Percentiles rank a stretch among this genome's conserved stretches.
phyloP scores from a whole-genome alignment of 2,888 invertebrate species.

The Ganaspis brasiliensis region DNA sequence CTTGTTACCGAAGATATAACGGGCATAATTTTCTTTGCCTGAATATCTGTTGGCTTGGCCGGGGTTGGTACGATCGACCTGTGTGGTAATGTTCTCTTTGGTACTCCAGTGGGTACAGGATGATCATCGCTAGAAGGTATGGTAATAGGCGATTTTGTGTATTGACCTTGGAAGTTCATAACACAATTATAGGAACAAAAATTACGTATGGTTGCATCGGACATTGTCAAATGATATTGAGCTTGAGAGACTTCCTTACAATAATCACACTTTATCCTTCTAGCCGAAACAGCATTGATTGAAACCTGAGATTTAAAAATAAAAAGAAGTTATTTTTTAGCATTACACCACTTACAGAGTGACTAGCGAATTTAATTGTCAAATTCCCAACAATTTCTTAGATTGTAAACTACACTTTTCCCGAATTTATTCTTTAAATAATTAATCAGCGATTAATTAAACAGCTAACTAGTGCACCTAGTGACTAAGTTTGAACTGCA shows the following conservation, averaged over 20 bases:
- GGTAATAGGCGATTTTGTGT: conserved; percentile 82
- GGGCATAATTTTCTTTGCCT: conserved; percentile 82
- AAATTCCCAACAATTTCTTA: too few species aligned
- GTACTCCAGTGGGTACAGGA: conserved; percentile 83
- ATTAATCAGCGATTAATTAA: too few species aligned
- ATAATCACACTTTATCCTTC: conserved; percentile 88
- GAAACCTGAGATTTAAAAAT: conserved; percentile 82
- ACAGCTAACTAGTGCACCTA: too few species aligned
- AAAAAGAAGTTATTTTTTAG: background rate
- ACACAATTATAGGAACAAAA: conserved; percentile 93
- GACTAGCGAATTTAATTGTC: too few species aligned
- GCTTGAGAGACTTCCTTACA: conserved; percentile 87
- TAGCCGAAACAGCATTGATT: conserved; percentile 88
- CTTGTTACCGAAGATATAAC: conserved; percentile 89
- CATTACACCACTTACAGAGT: too few species aligned
- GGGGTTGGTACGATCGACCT: conserved; percentile 44
- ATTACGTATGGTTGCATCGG: conserved; percentile 90
- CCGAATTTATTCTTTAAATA: too few species aligned
- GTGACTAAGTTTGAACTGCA: too few species aligned
- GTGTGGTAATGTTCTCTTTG: conserved; percentile 80
- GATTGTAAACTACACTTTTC: too few species aligned
- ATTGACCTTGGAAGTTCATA: conserved; percentile 89
- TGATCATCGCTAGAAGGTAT: conserved; percentile 71
- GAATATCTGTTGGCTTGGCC: conserved; percentile 62
- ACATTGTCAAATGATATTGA: conserved; percentile 92